Base-by-base conservation (phyloP, 2,888 invertebrate species). In the Caenorhabditis japonica region DNA sequence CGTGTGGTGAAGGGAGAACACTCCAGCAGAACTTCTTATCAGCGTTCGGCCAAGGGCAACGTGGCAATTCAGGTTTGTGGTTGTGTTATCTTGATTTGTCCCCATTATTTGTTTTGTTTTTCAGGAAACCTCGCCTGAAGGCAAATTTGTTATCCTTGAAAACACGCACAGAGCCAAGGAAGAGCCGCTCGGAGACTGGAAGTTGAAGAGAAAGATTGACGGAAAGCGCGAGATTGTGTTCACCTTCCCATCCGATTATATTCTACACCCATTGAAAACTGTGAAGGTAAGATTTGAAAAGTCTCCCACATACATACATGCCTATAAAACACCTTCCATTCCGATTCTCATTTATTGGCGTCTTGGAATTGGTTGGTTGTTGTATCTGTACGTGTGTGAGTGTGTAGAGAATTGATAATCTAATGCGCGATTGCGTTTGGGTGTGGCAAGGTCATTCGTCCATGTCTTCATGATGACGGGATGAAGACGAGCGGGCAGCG, bases 1-100 rank as follows among this genome's bases (percentile, higher is more conserved):
- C 69, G 84, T n/a, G 82, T 87, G 5, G 76, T 85, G 39, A 85
- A 84, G 76, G 86, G 90, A 5, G 90, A 90, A 80, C 89, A 89
- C 72, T 89, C 89, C 12, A 89, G 89, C 72, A 89, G 89, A 79
- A 89, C 89, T 1, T 89, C 90, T n/a, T 90, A 89, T 87, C 89
- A 89, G 80, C 85, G 89, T 66, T 89, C 88, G 17, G 89, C 90
- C 46, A 90, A 89, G 79, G 90, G 90, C 43, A 88, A 89, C 30
- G 87, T 90, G 36, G 85, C 88, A 52, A 89, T 90, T 62, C 81
- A 83, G 68, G 72, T 73, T 17, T 2, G 59, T 52, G 0, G 8
- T 23, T 25, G 27, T 15, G 8, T 21, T 25, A 36, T 4, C 34
- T 30, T 17, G 23, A 23, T 36, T 30, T 13, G 39, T 4, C 13